Evolutionary conservation across 1,140 invertebrate species (phyloP).

Genomic region (Apis dorsata): DNA sequence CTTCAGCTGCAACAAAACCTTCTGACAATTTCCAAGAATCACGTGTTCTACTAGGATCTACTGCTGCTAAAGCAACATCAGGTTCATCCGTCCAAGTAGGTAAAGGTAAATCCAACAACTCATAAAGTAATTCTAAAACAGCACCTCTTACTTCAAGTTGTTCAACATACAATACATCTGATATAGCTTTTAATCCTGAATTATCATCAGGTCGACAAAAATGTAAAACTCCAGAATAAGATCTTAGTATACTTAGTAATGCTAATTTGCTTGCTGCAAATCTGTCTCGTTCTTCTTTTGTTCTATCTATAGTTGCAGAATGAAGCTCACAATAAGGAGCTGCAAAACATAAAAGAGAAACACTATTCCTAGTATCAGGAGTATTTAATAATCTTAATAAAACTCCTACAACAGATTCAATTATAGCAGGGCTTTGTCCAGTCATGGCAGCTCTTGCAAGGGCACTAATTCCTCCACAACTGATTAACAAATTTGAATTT

Average conservation of each 20-base stretch:
- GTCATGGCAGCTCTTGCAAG: slow-evolving; percentile 90
- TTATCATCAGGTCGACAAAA: slow-evolving; percentile 89
- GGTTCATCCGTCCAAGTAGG: slow-evolving; percentile 96
- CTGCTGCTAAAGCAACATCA: slow-evolving; percentile 90
- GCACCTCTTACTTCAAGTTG: slow-evolving; percentile 94
- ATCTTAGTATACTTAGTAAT: slow-evolving; percentile 90
- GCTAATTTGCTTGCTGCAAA: slow-evolving; percentile 92
- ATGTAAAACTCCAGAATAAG: slow-evolving; percentile 93
- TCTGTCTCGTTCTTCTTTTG: slow-evolving; percentile 88
- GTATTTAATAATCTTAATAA: slow-evolving; percentile 93
- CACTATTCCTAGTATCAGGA: slow-evolving; percentile 89
- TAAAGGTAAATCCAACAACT: slow-evolving; percentile 90
- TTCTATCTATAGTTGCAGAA: slow-evolving; percentile 83
- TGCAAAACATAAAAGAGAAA: slow-evolving; percentile 91
- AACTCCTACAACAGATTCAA: slow-evolving; percentile 92
- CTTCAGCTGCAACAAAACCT: slow-evolving; percentile 95
- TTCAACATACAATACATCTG: slow-evolving; percentile 92
- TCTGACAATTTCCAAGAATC: slow-evolving; percentile 93
- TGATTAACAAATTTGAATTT: slow-evolving; percentile 89
- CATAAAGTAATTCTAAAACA: slow-evolving; percentile 94
- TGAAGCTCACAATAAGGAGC: slow-evolving; percentile 96
- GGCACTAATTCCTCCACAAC: slow-evolving; percentile 90
- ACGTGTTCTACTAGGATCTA: slow-evolving; percentile 88
- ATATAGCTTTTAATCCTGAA: slow-evolving; percentile 89
- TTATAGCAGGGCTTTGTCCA: slow-evolving; percentile 88